A percentile compares a stretch with the other conserved stretches of the same genome.
These are phyloP conservation scores for Myotis yumanensis DNA, from an alignment of 2,113 vertebrate species.

Conservation along the genomic window DNA sequence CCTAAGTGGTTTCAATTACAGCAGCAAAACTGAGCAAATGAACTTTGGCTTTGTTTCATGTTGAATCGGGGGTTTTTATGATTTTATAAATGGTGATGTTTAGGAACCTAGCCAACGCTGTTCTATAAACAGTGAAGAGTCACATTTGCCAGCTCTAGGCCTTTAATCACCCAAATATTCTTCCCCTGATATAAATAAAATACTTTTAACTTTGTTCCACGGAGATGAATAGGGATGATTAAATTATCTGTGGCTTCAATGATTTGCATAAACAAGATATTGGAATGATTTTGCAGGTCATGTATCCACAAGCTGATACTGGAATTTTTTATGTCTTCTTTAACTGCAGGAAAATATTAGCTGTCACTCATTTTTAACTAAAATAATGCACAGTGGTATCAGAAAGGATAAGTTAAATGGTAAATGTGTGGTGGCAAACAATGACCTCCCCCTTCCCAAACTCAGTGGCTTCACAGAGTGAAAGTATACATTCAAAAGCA, in stretches of 20 bases:
- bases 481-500: not conserved
- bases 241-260: conserved; percentile 55
- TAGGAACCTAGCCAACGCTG: conserved; percentile 71
- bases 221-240: conserved; percentile 53
- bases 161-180: conserved; percentile 67
- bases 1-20: conserved; percentile 78
- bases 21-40: conserved; percentile 73
- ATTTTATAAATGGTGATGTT: conserved; percentile 75
- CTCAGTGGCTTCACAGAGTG: conserved; percentile 2
- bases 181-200: conserved; percentile 65
- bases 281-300: not conserved
- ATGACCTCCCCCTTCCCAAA: not conserved
- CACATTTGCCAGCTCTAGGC: conserved; percentile 62
- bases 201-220: conserved; percentile 65
- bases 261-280: conserved; percentile 58
- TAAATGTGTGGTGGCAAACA: not conserved
- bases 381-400: not conserved
- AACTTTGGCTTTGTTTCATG: conserved; percentile 76
- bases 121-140: conserved; percentile 74
- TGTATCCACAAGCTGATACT: not conserved
- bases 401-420: conserved; percentile 10
- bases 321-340: not conserved
- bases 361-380: conserved; percentile 17
- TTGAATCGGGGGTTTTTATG: conserved; percentile 69
- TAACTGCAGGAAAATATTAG: conserved; percentile 27